phyloP scores from a whole-genome alignment of 2,888 invertebrate genomes.

The Agrochola litura region DNA sequence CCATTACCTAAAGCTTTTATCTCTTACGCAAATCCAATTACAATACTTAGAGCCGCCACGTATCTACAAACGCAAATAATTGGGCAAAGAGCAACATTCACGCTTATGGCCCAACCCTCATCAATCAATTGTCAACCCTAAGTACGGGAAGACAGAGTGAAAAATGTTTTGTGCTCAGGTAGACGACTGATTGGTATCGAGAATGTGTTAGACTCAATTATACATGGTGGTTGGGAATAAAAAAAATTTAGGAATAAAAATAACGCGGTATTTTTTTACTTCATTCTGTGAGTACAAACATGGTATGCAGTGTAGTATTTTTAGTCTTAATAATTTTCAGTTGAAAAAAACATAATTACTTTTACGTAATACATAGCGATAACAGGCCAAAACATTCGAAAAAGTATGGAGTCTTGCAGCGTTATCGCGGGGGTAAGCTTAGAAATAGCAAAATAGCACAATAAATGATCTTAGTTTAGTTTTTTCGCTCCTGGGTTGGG shows the following conservation, averaged over 20 bases:
- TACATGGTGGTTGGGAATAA: conserved; percentile 33
- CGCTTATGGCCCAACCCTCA: conserved; percentile 51
- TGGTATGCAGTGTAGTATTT: too few relatives aligned
- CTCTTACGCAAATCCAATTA: conserved; percentile 52
- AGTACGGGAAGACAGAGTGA: conserved; percentile 48
- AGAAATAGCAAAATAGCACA: too few relatives aligned
- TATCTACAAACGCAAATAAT: conserved; percentile 54
- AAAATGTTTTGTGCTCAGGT: conserved; percentile 56
- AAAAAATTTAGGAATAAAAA: conserved; percentile 21
- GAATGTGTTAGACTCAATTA: conserved; percentile 54
- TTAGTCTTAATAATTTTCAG: not conserved
- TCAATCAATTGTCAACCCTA: conserved; percentile 64
- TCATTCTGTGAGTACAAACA: not conserved
- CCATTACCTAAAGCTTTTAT: conserved; percentile 37
- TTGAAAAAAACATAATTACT: not conserved
- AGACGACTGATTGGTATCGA: conserved; percentile 51
- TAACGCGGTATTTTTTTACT: not conserved
- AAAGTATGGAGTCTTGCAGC: not conserved
- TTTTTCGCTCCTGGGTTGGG: too few relatives aligned
- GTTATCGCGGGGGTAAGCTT: too few relatives aligned
- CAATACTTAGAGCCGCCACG: conserved; percentile 35
- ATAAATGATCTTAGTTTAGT: too few relatives aligned
- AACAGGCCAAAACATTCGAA: not conserved
- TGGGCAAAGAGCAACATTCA: conserved; percentile 54
- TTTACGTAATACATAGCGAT: not conserved